Evolutionary conservation across 2,113 vertebrate genomes (phyloP), one percentile per base, ranked within the genome.

Genomic region (Dicaeum eximium): DNA sequence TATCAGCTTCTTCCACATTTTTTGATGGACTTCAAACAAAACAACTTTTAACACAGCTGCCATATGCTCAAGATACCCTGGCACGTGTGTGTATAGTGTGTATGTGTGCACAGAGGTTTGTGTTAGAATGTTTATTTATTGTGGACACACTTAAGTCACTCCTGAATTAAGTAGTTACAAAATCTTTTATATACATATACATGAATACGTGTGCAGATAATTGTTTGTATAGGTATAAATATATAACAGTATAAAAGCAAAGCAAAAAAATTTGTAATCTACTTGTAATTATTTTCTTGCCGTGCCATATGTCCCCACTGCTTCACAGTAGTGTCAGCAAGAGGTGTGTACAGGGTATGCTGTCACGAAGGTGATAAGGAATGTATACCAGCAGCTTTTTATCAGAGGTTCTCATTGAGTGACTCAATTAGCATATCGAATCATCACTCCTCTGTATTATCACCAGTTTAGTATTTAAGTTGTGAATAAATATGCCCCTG

Each of bases 11-110:
- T 86, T 93, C 15, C 8, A 37, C 31, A 15, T 65, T 80, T 48
- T 61, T 77, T 47, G 2, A 6, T 48, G 9, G 17, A 71, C 25
- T 88, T 79, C 10, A 57, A 58, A 2, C 2, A 53, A 79, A 81
- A 58, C 19, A 7, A 14, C 7, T 31, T 75, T 64, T 60, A 75
- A 3, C 0, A 1, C 35, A 54, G 11, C 17, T 74, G 15, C 2
- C 5, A 35, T 30, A 75, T 10, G 9, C 30, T 78, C 22, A 38
- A n/a, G 19, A 18, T 44, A 28, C 11, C 8, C 21, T 31, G 38
- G 20, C 18, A 8, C 2, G 3, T 11, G 16, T 30, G 6, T 12
- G 9, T 21, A 5, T 61, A 4, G 11, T 23, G 9, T n/a, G 10
- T 23, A 7, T 47, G 1, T 40, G 9, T 33, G 3, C 38, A 70